Evolutionary conservation across 2,888 invertebrate genomes (phyloP).

Genomic region (Euproctis similis): DNA sequence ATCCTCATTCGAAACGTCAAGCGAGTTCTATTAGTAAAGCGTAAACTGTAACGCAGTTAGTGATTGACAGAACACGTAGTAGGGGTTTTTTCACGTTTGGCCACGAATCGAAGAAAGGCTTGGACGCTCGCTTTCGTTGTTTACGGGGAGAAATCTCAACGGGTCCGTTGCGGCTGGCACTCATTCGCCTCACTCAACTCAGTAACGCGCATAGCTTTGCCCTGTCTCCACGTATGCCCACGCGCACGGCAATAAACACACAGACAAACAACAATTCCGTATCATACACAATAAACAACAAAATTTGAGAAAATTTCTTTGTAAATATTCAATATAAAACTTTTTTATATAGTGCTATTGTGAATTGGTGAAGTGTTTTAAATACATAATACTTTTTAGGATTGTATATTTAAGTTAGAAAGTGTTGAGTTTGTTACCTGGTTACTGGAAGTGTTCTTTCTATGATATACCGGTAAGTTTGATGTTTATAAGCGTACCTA

Average conservation of each 20-base stretch:
- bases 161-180: constrained; percentile 49
- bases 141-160: constrained; percentile 73
- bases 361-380: constrained; percentile 21
- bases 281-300: constrained; percentile 19
- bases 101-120: constrained; percentile 64
- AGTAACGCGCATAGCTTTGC: constrained; percentile 46
- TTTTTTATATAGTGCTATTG: constrained; percentile 20
- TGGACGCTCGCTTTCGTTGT: constrained; percentile 69
- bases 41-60: too few species aligned
- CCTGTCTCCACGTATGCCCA: constrained; percentile 26
- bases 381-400: too few species aligned
- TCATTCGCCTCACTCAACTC: constrained; percentile 21
- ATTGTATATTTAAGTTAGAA: constrained; percentile 36
- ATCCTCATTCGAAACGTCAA: too few species aligned
- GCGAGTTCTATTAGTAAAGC: too few species aligned
- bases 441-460: constrained; percentile 45
- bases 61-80: constrained; percentile 37
- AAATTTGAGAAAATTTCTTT: constrained; percentile 3
- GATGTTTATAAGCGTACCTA: too few species aligned
- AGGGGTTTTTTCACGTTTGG: constrained; percentile 46
- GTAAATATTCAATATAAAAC: constrained; percentile 5
- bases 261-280: constrained; percentile 20
- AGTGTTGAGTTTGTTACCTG: constrained; percentile 48
- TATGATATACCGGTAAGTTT: constrained; percentile 50
- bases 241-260: constrained; percentile 6